A percentile compares a stretch with the other conserved stretches of the same genome.
Evolutionary conservation across 2,113 vertebrate species (phyloP).

Genomic region (Leptobrachium ailaonicum): DNA sequence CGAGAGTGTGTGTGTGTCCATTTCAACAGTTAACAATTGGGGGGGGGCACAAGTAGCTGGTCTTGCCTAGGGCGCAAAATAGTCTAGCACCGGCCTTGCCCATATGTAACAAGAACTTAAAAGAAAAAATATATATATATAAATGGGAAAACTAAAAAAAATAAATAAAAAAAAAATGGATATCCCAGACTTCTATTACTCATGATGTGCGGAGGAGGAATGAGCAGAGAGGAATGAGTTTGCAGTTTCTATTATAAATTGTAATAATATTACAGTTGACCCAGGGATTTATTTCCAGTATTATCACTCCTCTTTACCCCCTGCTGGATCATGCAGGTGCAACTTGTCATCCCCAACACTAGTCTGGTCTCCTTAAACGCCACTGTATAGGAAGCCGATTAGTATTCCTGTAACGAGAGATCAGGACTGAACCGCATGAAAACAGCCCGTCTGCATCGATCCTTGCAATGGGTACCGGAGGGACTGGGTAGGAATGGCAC

Average conservation of each 20-base stretch:
- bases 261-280: not conserved
- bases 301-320: not conserved
- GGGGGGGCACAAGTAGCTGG: no score
- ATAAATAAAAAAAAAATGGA: no score
- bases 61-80: no score
- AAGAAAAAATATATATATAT: no score
- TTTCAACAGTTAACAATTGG: no score
- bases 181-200: no score
- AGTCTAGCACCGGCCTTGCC: no score
- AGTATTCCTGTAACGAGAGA: not conserved
- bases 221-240: no score
- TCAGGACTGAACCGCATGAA: not conserved
- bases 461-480: not conserved
- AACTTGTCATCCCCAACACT: not conserved
- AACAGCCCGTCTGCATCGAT: not conserved
- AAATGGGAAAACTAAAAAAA: no score
- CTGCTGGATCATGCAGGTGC: not conserved
- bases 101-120: no score
- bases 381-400: not conserved
- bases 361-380: not conserved
- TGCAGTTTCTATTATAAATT: not conserved
- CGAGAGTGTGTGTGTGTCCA: no score
- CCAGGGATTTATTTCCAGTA: constrained; percentile 1
- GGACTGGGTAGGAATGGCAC: not conserved
- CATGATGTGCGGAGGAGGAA: no score